Evolutionary conservation across 2,113 vertebrate genomes (phyloP).

Genomic region (Psettodes erumei): DNA sequence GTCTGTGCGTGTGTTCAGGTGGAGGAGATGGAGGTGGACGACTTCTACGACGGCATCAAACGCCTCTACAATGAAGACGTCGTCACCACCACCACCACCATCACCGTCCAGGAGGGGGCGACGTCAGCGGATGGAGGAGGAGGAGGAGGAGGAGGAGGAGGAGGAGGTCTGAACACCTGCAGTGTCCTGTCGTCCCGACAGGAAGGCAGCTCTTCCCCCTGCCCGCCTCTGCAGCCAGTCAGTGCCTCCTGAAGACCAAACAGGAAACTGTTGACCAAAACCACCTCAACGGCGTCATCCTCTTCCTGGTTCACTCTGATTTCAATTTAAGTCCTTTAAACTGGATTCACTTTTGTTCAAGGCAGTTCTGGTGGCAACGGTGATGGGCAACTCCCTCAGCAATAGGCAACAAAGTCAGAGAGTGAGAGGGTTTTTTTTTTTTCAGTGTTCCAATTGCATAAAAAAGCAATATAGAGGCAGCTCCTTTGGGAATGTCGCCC

Average conservation of each 20-base stretch:
- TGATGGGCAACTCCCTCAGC: constrained; percentile 3
- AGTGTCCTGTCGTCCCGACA: constrained; percentile 80
- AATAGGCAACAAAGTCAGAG: not conserved
- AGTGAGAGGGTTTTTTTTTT: not conserved
- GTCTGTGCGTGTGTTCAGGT: constrained; percentile 72
- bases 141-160: constrained; percentile 55
- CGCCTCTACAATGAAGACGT: constrained; percentile 95
- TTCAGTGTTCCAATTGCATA: constrained; percentile 3
- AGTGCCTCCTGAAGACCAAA: constrained; percentile 84
- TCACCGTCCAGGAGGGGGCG: constrained; percentile 77
- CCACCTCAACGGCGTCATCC: not conserved
- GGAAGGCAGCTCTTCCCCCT: constrained; percentile 87
- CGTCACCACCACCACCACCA: constrained; percentile 25
- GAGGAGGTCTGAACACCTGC: constrained; percentile 72
- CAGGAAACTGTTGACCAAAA: constrained; percentile 42
- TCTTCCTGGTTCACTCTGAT: not conserved
- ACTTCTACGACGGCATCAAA: constrained; percentile 96
- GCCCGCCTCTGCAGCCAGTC: constrained; percentile 93
- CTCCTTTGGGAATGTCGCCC: constrained; percentile 2
- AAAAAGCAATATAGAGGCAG: constrained; percentile 33
- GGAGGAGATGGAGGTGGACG: constrained; percentile 97
- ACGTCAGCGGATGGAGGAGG: constrained; percentile 46
- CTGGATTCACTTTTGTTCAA: not conserved
- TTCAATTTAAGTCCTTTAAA: not conserved
- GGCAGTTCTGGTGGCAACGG: not conserved